Conservation (phyloP, 2,888 invertebrate species). For the Sminthurinus aureus region DNA sequence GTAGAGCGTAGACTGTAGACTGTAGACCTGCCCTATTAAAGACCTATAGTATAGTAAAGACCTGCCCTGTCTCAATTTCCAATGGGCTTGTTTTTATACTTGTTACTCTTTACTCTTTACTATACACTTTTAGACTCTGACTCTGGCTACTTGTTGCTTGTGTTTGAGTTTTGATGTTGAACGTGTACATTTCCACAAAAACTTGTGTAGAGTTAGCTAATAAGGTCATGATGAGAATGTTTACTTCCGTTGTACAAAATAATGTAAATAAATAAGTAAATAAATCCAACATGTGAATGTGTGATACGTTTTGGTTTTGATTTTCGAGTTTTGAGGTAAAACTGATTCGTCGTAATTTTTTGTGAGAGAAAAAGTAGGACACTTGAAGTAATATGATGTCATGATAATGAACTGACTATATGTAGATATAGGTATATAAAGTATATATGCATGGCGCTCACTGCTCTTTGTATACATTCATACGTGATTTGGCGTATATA, state of each 20-base stretch:
- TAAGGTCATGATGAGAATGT: conserved; percentile 37
- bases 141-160: no score
- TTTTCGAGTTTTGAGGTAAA: no score
- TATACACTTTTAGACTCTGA: no score
- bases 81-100: background rate
- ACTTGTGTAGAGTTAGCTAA: conserved; percentile 16
- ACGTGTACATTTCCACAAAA: background rate
- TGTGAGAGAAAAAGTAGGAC: conserved; percentile 27
- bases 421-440: background rate
- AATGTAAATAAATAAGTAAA: no score
- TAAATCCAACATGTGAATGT: conserved; percentile 15
- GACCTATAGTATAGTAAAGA: no score
- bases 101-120: no score
- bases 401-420: conserved; percentile 11
- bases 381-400: conserved; percentile 4
- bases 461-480: background rate
- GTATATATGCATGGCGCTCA: background rate
- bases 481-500: no score
- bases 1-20: no score
- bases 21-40: no score
- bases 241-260: conserved; percentile 23
- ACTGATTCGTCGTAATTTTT: no score
- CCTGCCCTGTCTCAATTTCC: conserved; percentile 23
- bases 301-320: conserved; percentile 23
- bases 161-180: no score